Percentiles rank a stretch among this genome's conserved stretches.
These are phyloP conservation scores for Aphrophora alni DNA, from an alignment of 2,888 invertebrate genomes.

Conservation along the genomic window DNA sequence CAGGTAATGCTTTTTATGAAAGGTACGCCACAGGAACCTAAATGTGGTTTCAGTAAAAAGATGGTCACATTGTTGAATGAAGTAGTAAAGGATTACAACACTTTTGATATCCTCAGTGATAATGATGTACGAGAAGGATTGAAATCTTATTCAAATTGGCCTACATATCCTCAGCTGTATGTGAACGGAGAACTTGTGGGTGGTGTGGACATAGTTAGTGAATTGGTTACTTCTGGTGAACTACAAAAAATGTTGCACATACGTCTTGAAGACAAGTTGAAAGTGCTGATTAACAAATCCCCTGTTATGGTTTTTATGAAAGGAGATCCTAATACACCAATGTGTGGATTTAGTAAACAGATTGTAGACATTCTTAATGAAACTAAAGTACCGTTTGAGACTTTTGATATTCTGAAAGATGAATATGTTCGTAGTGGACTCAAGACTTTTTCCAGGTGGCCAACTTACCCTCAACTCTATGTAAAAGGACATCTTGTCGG, in stretches of 20 bases:
- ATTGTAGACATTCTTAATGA: slow-evolving; percentile 81
- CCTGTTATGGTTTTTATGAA: slow-evolving; percentile 92
- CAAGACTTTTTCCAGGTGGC: slow-evolving; percentile 91
- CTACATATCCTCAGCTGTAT: slow-evolving; percentile 64
- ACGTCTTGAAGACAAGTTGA: slow-evolving; percentile 58
- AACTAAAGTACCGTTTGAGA: slow-evolving; percentile 73
- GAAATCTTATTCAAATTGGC: slow-evolving; percentile 61
- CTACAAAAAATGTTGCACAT: slow-evolving; percentile 66
- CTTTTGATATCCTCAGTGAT: slow-evolving; percentile 61
- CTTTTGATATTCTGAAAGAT: slow-evolving; percentile 88
- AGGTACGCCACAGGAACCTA: slow-evolving; percentile 75
- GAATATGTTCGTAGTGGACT: slow-evolving; percentile 90
- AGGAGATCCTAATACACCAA: slow-evolving; percentile 75
- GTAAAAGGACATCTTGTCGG: slow-evolving; percentile 87
- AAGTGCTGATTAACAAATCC: slow-evolving; percentile 74
- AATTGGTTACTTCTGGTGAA: slow-evolving; percentile 70
- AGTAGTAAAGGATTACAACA: slow-evolving; percentile 56
- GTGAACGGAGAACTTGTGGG: slow-evolving; percentile 61
- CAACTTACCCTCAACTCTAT: slow-evolving; percentile 93
- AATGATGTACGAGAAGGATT: slow-evolving; percentile 61
- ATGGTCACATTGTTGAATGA: slow-evolving; percentile 81
- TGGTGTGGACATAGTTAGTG: slow-evolving; percentile 61
- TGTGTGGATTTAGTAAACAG: slow-evolving; percentile 84
- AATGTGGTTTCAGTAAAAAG: slow-evolving; percentile 84
- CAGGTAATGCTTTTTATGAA: slow-evolving; percentile 92